phyloP scores from a whole-genome alignment of 2,797 vertebrate genomes.

The Myotis daubentonii region DNA sequence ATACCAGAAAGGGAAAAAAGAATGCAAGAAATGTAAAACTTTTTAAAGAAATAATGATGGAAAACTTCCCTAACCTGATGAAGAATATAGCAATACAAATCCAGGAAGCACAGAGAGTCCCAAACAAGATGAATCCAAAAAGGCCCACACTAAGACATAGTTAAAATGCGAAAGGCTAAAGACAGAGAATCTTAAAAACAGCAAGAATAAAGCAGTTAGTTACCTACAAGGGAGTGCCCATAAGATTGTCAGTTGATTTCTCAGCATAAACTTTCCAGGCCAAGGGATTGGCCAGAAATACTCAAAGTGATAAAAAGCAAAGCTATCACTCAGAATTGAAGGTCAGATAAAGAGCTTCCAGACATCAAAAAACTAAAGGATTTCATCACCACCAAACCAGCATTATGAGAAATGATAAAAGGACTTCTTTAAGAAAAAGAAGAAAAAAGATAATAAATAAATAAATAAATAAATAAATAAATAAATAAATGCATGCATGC shows the following conservation, averaged over 20 bases:
- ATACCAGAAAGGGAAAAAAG: neutral
- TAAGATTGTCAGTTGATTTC: neutral
- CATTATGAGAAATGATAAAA: neutral
- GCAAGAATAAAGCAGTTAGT: neutral
- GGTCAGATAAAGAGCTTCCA: neutral
- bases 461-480: neutral
- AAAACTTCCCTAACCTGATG: neutral
- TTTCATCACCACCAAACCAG: neutral
- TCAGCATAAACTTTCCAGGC: neutral
- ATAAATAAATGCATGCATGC: neutral
- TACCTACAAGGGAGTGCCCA: neutral
- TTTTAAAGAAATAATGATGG: neutral
- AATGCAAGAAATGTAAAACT: neutral
- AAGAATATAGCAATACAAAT: neutral
- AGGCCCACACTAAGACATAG: neutral
- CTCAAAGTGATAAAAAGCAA: neutral
- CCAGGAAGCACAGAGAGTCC: neutral
- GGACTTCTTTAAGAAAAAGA: neutral
- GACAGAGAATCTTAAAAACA: neutral
- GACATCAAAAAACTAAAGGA: neutral
- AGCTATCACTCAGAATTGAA: neutral
- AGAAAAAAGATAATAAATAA: neutral
- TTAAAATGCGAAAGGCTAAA: neutral
- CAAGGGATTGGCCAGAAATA: neutral
- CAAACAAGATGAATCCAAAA: neutral